phyloP scores from a whole-genome alignment of 2,113 vertebrate genomes.

The Albula goreensis region DNA sequence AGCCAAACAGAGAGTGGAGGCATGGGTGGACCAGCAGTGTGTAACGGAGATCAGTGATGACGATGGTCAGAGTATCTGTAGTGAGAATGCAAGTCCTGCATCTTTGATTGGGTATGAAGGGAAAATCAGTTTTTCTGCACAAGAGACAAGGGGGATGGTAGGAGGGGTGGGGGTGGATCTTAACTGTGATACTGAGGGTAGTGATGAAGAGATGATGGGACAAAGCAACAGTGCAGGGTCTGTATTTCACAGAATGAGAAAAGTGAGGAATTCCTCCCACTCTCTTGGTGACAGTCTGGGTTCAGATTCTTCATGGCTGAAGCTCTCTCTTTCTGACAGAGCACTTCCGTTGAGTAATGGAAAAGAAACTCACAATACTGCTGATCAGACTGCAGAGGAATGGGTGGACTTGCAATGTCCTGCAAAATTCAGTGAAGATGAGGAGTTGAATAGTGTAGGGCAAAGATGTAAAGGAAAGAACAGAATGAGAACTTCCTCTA shows the following conservation, averaged over 20 bases:
- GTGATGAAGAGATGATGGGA: constrained; percentile 33
- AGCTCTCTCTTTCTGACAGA: constrained; percentile 46
- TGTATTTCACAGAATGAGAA: background rate
- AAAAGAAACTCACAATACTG: background rate
- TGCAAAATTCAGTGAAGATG: constrained; percentile 20
- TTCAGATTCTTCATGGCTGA: constrained; percentile 70
- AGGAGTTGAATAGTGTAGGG: background rate
- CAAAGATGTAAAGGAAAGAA: background rate
- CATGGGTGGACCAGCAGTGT: constrained; percentile 25
- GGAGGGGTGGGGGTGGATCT: constrained; percentile 11
- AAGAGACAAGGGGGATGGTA: too few species aligned
- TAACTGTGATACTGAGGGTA: constrained; percentile 67
- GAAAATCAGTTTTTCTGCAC: background rate
- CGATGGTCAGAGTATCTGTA: background rate
- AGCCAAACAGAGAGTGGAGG: background rate
- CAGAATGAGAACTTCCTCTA: constrained; percentile 21
- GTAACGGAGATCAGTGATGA: constrained; percentile 31
- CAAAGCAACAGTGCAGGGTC: background rate
- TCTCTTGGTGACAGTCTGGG: constrained; percentile 57
- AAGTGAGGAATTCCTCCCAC: constrained; percentile 25
- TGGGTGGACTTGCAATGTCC: constrained; percentile 25
- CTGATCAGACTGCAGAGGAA: background rate
- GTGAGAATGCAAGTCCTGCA: background rate
- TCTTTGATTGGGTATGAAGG: background rate
- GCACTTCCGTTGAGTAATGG: constrained; percentile 11